These are phyloP conservation scores for Bubalus kerabau DNA, from an alignment of 2,113 vertebrate species.

Conservation along the genomic window DNA sequence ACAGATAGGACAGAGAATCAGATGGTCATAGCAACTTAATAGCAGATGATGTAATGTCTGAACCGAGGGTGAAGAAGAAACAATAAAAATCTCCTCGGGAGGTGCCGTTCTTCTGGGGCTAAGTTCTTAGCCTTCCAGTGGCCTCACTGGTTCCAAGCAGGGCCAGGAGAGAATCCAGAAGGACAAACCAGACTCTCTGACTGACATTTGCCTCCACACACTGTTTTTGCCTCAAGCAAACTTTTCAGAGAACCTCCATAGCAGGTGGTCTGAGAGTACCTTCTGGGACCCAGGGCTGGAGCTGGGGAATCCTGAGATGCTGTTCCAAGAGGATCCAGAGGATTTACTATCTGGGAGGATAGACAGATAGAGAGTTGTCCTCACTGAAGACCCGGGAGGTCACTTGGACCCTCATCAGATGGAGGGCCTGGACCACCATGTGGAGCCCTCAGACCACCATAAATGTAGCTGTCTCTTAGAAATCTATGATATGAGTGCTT, in stretches of 20 bases:
- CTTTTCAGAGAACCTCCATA: neutral
- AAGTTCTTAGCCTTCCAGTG: neutral
- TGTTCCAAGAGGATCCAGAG: too few relatives aligned
- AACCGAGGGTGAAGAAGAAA: accelerated
- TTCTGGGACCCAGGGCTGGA: neutral
- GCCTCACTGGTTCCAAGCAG: neutral
- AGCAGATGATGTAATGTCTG: accelerated
- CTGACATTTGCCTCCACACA: neutral
- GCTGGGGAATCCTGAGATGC: neutral
- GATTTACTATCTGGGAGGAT: neutral
- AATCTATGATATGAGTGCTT: accelerated
- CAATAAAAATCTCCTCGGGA: accelerated
- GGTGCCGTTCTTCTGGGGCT: neutral
- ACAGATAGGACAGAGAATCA: accelerated
- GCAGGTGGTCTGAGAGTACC: neutral
- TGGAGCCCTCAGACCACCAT: neutral
- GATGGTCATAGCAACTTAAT: too few relatives aligned
- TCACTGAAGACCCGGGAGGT: neutral
- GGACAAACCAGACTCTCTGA: neutral
- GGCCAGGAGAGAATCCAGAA: too few relatives aligned
- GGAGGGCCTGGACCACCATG: neutral
- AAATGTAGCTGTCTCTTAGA: neutral
- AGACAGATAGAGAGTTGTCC: neutral
- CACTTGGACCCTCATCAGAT: neutral
- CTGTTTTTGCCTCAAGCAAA: neutral